These are phyloP conservation scores for Brachystomella parvula DNA, from an alignment of 1,140 invertebrate genomes.

Conservation along the genomic window DNA sequence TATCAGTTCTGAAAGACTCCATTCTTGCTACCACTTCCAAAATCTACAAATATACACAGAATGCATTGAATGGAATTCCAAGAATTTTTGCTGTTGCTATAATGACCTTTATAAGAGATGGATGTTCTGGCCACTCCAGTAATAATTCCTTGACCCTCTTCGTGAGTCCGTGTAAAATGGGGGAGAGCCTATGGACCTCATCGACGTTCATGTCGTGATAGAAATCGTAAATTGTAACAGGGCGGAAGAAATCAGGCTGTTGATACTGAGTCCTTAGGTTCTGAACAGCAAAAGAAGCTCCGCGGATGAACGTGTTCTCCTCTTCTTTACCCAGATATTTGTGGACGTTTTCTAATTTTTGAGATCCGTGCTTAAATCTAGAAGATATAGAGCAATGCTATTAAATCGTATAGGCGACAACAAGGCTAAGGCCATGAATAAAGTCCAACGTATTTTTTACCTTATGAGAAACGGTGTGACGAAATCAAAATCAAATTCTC, in stretches of 20 bases:
- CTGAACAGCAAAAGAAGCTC: constrained; percentile 20
- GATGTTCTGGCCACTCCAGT: constrained; percentile 81
- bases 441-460: constrained; percentile 8
- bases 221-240: constrained; percentile 57
- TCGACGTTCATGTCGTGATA: constrained; percentile 75
- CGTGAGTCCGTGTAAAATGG: constrained; percentile 57
- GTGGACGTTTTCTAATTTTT: constrained; percentile 45
- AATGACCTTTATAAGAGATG: constrained; percentile 66
- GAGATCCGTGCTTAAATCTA: constrained; percentile 50
- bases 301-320: constrained; percentile 23
- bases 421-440: constrained; percentile 12
- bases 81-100: constrained; percentile 14
- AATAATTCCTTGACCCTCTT: constrained; percentile 59
- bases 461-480: constrained; percentile 28
- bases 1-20: constrained; percentile 64
- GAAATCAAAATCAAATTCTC: constrained; percentile 20
- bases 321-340: constrained; percentile 12
- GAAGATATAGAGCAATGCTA: too few relatives aligned
- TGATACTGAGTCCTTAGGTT: constrained; percentile 5
- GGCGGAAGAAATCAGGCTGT: background rate
- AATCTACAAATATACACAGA: constrained; percentile 47
- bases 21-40: constrained; percentile 64
- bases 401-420: too few relatives aligned
- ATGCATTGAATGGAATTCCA: background rate
- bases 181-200: constrained; percentile 63